Conservation (phyloP, 2,113 vertebrate genomes). For the Alethe diademata region DNA sequence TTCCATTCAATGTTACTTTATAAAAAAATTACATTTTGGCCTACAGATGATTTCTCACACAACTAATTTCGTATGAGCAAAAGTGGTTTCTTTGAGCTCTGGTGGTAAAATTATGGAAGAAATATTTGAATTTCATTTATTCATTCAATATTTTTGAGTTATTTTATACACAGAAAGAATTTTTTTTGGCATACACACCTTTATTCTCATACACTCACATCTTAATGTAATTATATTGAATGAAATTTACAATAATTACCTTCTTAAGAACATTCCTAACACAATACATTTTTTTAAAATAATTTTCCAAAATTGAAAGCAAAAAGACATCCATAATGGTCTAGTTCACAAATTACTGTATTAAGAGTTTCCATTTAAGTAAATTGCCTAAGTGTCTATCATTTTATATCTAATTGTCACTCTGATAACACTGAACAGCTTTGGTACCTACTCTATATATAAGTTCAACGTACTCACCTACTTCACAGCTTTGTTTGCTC, state of each 20-base stretch:
- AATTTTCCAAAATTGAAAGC: constrained; percentile 1
- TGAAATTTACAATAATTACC: constrained; percentile 10
- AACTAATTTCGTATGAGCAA: not conserved
- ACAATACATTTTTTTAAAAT: not conserved
- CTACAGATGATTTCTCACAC: not conserved
- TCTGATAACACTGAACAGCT: not conserved
- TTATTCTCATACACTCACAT: not conserved
- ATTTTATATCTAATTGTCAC: constrained; percentile 37
- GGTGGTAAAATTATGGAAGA: not conserved
- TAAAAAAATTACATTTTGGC: not conserved
- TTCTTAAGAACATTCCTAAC: not conserved
- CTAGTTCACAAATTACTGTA: constrained; percentile 38
- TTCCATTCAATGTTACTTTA: not conserved
- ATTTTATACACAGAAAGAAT: not conserved
- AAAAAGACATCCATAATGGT: constrained; percentile 6
- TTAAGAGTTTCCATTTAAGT: constrained; percentile 40
- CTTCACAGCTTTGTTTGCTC: not conserved
- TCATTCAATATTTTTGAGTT: not conserved
- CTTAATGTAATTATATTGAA: not conserved
- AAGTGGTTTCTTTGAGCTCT: not conserved
- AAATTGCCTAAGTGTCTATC: constrained; percentile 37
- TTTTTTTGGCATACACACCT: not conserved
- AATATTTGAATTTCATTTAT: not conserved
- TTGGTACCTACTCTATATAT: not conserved
- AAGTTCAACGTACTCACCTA: not conserved